Percentiles rank a stretch among this genome's conserved stretches.
phyloP scores from a whole-genome alignment of 1,140 invertebrate species.

The Penaeus japonicus region DNA sequence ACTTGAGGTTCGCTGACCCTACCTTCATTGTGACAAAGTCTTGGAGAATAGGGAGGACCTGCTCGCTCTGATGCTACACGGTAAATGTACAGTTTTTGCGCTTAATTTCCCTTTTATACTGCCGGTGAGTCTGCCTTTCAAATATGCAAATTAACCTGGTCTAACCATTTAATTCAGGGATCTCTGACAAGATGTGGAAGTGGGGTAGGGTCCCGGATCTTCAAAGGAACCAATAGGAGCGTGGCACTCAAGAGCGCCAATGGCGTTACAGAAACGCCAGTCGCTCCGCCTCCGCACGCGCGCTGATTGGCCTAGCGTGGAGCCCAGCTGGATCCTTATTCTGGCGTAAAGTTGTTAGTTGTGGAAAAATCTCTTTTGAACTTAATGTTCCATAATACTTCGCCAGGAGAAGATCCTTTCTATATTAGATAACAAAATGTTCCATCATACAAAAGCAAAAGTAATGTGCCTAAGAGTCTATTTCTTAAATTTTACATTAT shows the following conservation, averaged over 20 bases:
- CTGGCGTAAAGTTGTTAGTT: conserved; percentile 4
- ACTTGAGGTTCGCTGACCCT: not conserved
- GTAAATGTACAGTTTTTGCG: conserved; percentile 46
- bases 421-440: not conserved
- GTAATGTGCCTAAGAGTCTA: too few species aligned
- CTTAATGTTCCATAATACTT: not conserved
- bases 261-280: not conserved
- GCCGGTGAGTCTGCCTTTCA: conserved; percentile 40
- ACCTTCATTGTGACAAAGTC: not conserved
- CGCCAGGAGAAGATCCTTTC: not conserved
- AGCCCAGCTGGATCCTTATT: not conserved
- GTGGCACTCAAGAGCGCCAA: conserved; percentile 41
- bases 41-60: not conserved
- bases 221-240: conserved; percentile 38
- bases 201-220: conserved; percentile 50
- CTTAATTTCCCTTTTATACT: conserved; percentile 48
- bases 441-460: too few species aligned
- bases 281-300: conserved; percentile 6
- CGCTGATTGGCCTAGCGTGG: conserved; percentile 27
- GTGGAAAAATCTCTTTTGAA: not conserved
- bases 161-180: conserved; percentile 53
- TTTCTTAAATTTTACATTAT: too few species aligned
- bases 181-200: conserved; percentile 47
- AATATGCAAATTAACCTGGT: conserved; percentile 54
- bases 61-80: conserved; percentile 31